A percentile compares a stretch with the other conserved stretches of the same genome.
phyloP scores from a whole-genome alignment of 2,113 vertebrate species.

The Ardeotis arabs region DNA sequence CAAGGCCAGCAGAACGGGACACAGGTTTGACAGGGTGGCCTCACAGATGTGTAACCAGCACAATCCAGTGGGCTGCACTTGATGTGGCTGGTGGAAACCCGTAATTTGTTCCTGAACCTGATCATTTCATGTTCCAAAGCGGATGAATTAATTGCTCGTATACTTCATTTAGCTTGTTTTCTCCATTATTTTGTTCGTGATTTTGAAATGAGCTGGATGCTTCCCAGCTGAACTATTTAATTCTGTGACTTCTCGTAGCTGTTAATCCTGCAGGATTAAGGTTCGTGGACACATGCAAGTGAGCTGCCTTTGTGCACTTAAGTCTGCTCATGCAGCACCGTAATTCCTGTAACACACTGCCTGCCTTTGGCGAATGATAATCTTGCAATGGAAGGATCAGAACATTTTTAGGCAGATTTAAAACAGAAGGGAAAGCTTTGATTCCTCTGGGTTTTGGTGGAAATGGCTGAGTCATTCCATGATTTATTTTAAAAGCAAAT shows the following conservation, averaged over 20 bases:
- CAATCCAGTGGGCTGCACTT: background rate
- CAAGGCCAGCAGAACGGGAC: background rate
- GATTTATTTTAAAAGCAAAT: background rate
- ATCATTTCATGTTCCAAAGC: background rate
- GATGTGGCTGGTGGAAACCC: background rate
- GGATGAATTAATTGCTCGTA: background rate
- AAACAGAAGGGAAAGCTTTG: background rate
- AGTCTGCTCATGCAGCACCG: background rate
- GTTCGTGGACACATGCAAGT: background rate
- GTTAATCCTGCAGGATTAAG: background rate
- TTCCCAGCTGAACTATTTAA: background rate
- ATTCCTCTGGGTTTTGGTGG: background rate
- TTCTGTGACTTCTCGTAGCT: background rate
- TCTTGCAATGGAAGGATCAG: background rate
- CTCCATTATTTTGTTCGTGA: background rate
- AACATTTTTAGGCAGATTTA: background rate
- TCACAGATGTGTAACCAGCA: background rate
- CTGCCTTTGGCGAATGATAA: background rate
- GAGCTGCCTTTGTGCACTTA: background rate
- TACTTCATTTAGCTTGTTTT: background rate
- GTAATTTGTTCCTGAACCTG: background rate
- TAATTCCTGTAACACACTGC: background rate
- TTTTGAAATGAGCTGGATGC: background rate
- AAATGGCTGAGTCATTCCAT: background rate
- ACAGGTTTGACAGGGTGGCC: background rate